Percentiles rank a stretch among this genome's conserved stretches.
These are phyloP conservation scores for Cryptotis parvus DNA, from an alignment of 2,113 vertebrate species.

Conservation along the genomic window DNA sequence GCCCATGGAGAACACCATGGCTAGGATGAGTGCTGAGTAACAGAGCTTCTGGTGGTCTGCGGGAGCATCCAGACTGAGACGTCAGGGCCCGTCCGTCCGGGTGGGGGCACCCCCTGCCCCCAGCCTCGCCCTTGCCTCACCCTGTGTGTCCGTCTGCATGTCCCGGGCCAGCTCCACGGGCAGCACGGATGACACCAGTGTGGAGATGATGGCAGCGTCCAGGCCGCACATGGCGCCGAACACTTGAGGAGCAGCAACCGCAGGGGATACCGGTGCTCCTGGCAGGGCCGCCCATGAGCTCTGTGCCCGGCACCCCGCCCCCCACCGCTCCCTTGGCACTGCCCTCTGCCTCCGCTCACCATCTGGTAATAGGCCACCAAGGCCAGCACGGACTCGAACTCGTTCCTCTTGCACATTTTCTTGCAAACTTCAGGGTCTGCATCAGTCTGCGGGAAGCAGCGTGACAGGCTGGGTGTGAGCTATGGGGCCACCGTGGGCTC, in stretches of 20 bases:
- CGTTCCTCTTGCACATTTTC: slow-evolving; percentile 95
- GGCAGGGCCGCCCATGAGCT: slow-evolving; percentile 58
- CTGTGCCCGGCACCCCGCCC: neutral
- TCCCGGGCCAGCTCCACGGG: slow-evolving; percentile 98
- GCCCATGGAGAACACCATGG: slow-evolving; percentile 99
- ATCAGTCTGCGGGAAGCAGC: slow-evolving; percentile 91
- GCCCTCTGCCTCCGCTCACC: slow-evolving; percentile 86
- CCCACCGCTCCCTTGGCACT: neutral
- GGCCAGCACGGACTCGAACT: slow-evolving; percentile 94
- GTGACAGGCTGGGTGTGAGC: neutral
- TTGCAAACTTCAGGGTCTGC: slow-evolving; percentile 98
- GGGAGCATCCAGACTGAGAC: neutral
- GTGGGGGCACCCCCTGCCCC: neutral
- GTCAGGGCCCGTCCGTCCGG: neutral
- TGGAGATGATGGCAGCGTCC: slow-evolving; percentile 94
- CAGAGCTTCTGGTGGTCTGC: slow-evolving; percentile 99
- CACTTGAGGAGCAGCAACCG: slow-evolving; percentile 96
- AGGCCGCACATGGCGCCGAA: slow-evolving; percentile 98
- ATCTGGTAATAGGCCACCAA: slow-evolving; percentile 99
- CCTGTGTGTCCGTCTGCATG: slow-evolving; percentile 95
- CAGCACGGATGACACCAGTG: slow-evolving; percentile 95
- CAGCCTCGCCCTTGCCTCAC: slow-evolving; percentile 82
- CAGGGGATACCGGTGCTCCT: slow-evolving; percentile 95
- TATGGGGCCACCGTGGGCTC: rapidly evolving
- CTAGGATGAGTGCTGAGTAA: slow-evolving; percentile 95